phyloP scores from a whole-genome alignment of 2,113 vertebrate species.

The Argyrosomus japonicus region DNA sequence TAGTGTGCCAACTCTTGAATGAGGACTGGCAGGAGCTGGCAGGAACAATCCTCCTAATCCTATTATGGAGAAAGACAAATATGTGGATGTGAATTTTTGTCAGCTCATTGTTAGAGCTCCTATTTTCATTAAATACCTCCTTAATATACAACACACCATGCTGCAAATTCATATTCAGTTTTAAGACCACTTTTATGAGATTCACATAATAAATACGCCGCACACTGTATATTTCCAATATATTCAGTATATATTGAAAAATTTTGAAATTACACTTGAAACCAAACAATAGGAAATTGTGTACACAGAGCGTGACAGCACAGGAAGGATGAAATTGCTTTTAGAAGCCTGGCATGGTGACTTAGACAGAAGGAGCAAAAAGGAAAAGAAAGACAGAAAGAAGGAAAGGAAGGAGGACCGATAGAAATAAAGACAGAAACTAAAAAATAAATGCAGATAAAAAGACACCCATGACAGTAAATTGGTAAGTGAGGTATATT shows the following conservation, averaged over 20 bases:
- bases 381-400: background rate
- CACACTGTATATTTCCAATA: constrained; percentile 19
- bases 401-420: background rate
- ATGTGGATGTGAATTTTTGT: constrained; percentile 58
- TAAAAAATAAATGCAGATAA: constrained; percentile 1
- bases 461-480: constrained; percentile 45
- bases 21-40: constrained; percentile 38
- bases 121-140: constrained; percentile 53
- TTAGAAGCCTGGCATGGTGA: constrained; percentile 38
- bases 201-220: constrained; percentile 37
- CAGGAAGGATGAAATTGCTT: constrained; percentile 71
- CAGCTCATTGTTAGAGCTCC: constrained; percentile 49
- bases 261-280: constrained; percentile 53
- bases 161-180: constrained; percentile 44
- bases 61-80: constrained; percentile 67
- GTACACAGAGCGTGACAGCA: constrained; percentile 52
- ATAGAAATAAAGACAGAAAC: background rate
- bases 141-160: constrained; percentile 2
- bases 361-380: constrained; percentile 6
- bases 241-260: constrained; percentile 34
- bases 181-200: constrained; percentile 25
- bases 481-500: constrained; percentile 51
- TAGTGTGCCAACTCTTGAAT: constrained; percentile 30
- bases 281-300: constrained; percentile 53
- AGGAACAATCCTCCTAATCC: constrained; percentile 64